These are phyloP conservation scores for Lobophora halterata DNA, from an alignment of 2,888 invertebrate genomes.

Conservation along the genomic window DNA sequence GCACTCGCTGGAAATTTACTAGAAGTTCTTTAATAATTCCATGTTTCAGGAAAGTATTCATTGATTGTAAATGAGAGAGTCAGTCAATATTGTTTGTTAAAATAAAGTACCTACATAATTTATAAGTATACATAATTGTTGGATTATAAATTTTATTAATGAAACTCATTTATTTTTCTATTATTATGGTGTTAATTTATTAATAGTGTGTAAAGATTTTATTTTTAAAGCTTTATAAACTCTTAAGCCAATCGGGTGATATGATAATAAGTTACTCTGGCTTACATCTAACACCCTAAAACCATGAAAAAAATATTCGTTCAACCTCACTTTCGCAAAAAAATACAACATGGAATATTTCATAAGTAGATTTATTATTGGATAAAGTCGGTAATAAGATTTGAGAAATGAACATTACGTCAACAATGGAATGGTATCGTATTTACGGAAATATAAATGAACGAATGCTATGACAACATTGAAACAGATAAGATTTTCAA, in stretches of 20 bases:
- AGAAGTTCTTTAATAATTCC: slow-evolving; percentile 58
- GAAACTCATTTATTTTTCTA: no score
- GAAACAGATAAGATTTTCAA: slow-evolving; percentile 28
- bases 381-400: slow-evolving; percentile 63
- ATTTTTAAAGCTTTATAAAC: no score
- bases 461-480: slow-evolving; percentile 47
- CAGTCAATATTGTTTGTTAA: no score
- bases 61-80: no score
- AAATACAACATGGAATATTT: slow-evolving; percentile 39
- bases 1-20: slow-evolving; percentile 64
- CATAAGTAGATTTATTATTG: slow-evolving; percentile 56
- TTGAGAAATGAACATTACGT: slow-evolving; percentile 72
- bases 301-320: slow-evolving; percentile 36
- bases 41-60: slow-evolving; percentile 21
- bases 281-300: background rate
- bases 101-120: no score
- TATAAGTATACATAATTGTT: no score
- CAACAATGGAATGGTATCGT: slow-evolving; percentile 62
- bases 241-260: no score
- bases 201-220: no score
- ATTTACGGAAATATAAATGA: slow-evolving; percentile 65
- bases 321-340: slow-evolving; percentile 36
- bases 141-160: no score
- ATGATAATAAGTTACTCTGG: no score
- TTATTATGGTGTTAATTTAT: no score